Base-by-base conservation (phyloP, 2,888 invertebrate genomes). In the Tyria jacobaeae region DNA sequence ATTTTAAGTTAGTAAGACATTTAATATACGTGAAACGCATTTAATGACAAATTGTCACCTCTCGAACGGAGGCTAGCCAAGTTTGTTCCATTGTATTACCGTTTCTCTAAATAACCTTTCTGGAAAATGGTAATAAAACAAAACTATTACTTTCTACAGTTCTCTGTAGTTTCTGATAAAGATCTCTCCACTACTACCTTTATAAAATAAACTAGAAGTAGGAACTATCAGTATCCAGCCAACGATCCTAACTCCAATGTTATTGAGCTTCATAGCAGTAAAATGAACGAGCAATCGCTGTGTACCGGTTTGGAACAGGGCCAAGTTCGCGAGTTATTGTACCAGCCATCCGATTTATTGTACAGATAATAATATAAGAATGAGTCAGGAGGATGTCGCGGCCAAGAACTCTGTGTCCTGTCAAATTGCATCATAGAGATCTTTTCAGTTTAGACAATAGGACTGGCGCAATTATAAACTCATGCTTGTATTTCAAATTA, bases 231-330 rank as follows among this genome's bases (percentile, higher is more conserved):
- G 31, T 27, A 44, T 55, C 31, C 25, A 44, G 44, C 31, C 14
- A 35, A 41, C 39, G 17, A 21, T 15, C 48, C 17, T 66, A 66
- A 73, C 66, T 73, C 52, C 57, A 25, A 17, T 57, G 58, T 63
- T 70, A 75, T 70, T 70, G 64, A 63, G 76, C 64, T 59, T 62
- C 60, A 76, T 63, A 75, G 64, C 61, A 60, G 48, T 60, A 24
- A 56, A 75, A 70, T 57, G 70, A 64, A 61, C 48, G 60, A 52
- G 59, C 37, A 55, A 56, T 63, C 10, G 59, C 54, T 62, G 41
- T 61, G 44, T 67, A 35, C 68, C 49, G 64, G 64, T 53, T 60
- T 74, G 74, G 73, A 64, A 1, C 2, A 3, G 5, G 7, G 64
- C 74, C 76, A 74, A 68, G 35, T 34, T 48, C 37, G 57, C 60